These are phyloP conservation scores for Numida meleagris DNA, from an alignment of 2,113 vertebrate genomes.

Conservation along the genomic window DNA sequence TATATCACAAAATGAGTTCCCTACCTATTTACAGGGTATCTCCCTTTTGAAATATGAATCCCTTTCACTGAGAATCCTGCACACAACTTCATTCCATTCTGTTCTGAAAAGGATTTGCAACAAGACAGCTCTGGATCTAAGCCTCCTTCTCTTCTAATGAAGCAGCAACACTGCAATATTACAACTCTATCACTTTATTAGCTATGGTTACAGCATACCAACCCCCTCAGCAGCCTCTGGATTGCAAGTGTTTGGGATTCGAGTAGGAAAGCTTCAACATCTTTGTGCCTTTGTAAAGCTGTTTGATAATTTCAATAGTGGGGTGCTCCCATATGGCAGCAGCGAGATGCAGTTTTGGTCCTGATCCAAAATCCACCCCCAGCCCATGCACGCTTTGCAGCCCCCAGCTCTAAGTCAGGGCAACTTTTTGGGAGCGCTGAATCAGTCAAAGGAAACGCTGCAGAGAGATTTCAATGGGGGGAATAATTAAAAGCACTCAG, in stretches of 20 bases:
- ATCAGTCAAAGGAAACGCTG: not conserved
- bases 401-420: not conserved
- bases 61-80: too few species aligned
- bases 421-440: not conserved
- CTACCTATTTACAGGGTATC: not conserved
- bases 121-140: not conserved
- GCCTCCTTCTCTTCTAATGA: not conserved
- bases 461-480: not conserved
- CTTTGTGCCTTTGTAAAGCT: not conserved
- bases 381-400: not conserved
- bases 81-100: not conserved
- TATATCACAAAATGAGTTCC: not conserved
- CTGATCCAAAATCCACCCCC: not conserved
- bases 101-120: not conserved
- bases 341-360: not conserved
- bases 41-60: not conserved
- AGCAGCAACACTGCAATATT: not conserved
- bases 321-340: not conserved
- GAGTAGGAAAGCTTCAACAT: not conserved
- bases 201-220: not conserved
- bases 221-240: not conserved
- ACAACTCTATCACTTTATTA: not conserved
- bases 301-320: accelerated
- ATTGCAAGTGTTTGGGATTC: not conserved
- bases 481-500: not conserved